Evolutionary conservation across 1,140 invertebrate genomes (phyloP).

Genomic region (Akabosia matsudoensis): DNA sequence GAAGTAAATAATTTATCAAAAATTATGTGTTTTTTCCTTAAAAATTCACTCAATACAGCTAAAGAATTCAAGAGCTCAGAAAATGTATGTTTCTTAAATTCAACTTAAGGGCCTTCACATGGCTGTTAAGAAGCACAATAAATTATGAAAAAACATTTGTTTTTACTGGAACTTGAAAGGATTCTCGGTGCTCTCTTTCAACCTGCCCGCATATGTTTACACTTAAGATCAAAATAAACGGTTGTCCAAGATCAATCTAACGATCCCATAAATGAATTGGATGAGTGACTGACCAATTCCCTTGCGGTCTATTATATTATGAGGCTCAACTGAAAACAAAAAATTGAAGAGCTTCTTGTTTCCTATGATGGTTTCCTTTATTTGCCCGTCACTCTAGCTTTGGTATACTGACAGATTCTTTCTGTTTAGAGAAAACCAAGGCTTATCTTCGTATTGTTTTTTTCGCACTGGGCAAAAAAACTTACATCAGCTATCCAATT

Average conservation of each 20-base stretch:
- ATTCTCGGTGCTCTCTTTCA: background rate
- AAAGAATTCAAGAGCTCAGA: too few species aligned
- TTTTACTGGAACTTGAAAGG: too few species aligned
- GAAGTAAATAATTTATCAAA: slow-evolving; percentile 41
- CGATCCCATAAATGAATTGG: background rate
- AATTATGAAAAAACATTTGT: too few species aligned
- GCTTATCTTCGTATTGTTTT: too few species aligned
- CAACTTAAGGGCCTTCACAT: too few species aligned
- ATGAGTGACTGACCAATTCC: background rate
- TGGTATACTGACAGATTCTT: background rate
- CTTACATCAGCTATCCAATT: slow-evolving; percentile 45
- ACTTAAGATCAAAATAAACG: background rate
- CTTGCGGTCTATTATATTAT: background rate
- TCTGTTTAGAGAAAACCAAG: background rate
- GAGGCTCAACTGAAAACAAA: background rate
- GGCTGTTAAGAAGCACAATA: too few species aligned
- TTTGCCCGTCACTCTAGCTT: background rate
- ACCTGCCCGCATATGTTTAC: background rate
- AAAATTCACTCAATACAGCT: background rate
- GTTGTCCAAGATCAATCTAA: background rate
- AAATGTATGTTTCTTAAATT: too few species aligned
- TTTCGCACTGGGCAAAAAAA: too few species aligned
- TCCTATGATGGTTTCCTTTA: background rate
- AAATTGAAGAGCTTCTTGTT: background rate
- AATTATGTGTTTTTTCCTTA: slow-evolving; percentile 27